Percentiles rank a stretch among this genome's conserved stretches.
Evolutionary conservation across 2,888 invertebrate genomes (phyloP).

Genomic region (Hirudinaria manillensis): DNA sequence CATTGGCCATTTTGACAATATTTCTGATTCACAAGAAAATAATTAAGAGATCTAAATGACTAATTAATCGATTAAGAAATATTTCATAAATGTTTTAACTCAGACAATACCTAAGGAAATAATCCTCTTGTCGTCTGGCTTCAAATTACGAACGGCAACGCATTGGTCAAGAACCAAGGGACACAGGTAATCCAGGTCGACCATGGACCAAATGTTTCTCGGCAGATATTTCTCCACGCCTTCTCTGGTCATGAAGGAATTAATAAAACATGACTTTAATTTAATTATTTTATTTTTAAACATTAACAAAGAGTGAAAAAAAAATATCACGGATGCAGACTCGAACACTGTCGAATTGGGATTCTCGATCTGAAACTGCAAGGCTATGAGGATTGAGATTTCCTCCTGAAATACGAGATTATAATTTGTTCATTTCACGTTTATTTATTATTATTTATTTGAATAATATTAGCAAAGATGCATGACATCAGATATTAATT

Average conservation of each 20-base stretch:
- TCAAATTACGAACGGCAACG: background rate
- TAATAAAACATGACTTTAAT: background rate
- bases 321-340: background rate
- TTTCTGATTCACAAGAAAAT: background rate
- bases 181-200: slow-evolving; percentile 9
- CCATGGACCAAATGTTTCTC: slow-evolving; percentile 16
- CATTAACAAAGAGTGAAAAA: background rate
- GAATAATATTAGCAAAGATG: too few species aligned
- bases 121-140: background rate
- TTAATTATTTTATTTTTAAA: too few species aligned
- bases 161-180: background rate
- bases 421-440: background rate
- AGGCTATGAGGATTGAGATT: background rate
- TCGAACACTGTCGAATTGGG: slow-evolving; percentile 1
- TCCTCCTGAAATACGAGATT: slow-evolving; percentile 4
- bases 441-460: too few species aligned
- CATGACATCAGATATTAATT: too few species aligned
- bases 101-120: too few species aligned
- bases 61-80: background rate
- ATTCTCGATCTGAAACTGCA: slow-evolving; percentile 9
- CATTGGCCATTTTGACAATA: slow-evolving; percentile 14
- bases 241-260: background rate
- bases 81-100: too few species aligned
- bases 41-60: background rate
- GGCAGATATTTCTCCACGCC: slow-evolving; percentile 16